Evolutionary conservation across 2,888 invertebrate species (phyloP).

Genomic region (Drosophila infuscata): DNA sequence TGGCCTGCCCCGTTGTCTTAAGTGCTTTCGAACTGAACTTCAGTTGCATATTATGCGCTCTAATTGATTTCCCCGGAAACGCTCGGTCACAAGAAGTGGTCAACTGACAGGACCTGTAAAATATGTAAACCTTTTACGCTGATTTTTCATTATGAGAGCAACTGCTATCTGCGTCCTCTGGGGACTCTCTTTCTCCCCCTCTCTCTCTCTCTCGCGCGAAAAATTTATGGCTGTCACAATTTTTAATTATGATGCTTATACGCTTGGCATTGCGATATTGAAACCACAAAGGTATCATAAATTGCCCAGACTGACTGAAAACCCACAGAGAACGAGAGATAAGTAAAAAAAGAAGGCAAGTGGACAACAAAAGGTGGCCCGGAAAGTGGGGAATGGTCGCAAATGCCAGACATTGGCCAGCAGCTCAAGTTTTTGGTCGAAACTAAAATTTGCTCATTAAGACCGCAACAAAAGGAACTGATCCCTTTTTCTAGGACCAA

Average conservation of each 20-base stretch:
- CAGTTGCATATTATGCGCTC: conserved; percentile 62
- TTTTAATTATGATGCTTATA: conserved; percentile 74
- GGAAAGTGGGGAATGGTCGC: conserved; percentile 9
- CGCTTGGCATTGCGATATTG: conserved; percentile 69
- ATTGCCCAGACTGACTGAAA: conserved; percentile 45
- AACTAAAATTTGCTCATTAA: conserved; percentile 72
- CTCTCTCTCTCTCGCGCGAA: neutral
- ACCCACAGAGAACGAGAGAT: neutral
- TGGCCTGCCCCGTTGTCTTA: conserved; percentile 31
- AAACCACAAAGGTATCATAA: conserved; percentile 79
- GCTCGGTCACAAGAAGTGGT: conserved; percentile 29
- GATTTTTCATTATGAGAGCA: conserved; percentile 22
- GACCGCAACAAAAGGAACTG: conserved; percentile 71
- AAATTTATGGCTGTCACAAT: conserved; percentile 78
- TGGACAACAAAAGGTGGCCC: conserved; percentile 40
- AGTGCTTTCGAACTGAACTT: conserved; percentile 54
- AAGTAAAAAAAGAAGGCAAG: neutral
- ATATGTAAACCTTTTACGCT: conserved; percentile 28
- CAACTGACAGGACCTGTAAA: conserved; percentile 10
- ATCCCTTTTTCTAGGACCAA: conserved; percentile 9
- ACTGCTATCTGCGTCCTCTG: conserved; percentile 5
- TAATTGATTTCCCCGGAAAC: conserved; percentile 66
- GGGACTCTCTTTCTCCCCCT: conserved; percentile 13
- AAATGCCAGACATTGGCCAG: conserved; percentile 9
- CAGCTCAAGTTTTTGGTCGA: conserved; percentile 30